phyloP scores from a whole-genome alignment of 2,113 vertebrate genomes.

The Marmota monax region DNA sequence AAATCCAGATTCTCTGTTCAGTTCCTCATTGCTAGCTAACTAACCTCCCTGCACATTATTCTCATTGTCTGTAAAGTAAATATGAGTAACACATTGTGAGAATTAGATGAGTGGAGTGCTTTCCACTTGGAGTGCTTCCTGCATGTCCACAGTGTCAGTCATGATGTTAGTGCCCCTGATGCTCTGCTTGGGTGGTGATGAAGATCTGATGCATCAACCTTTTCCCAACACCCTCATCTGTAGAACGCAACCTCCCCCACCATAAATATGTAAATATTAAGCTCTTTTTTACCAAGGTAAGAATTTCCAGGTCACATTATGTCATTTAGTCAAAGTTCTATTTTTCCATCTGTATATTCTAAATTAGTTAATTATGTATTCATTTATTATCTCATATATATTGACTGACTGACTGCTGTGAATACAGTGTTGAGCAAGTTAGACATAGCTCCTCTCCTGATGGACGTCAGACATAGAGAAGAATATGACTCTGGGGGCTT shows the following conservation, averaged over 20 bases:
- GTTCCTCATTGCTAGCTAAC: neutral
- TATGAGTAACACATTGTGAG: neutral
- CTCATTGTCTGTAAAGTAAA: neutral
- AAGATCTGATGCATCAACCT: neutral
- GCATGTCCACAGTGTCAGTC: neutral
- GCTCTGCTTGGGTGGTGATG: neutral
- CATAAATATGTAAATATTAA: neutral
- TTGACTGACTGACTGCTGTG: neutral
- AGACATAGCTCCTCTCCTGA: neutral
- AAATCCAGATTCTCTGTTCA: neutral
- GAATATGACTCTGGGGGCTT: neutral
- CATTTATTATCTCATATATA: neutral
- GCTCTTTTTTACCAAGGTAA: neutral
- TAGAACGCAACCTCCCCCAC: neutral
- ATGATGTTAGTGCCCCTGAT: neutral
- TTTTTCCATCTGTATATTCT: conserved; percentile 27
- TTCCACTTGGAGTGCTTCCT: no score
- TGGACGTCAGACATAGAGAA: neutral
- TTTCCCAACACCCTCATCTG: neutral
- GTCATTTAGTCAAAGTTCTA: neutral
- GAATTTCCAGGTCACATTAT: neutral
- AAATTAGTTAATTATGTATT: neutral
- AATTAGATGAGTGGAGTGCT: neutral
- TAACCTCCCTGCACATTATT: neutral
- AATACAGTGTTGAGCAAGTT: neutral